These are phyloP conservation scores for Cosmopolites sordidus DNA, from an alignment of 2,888 invertebrate genomes.

Conservation along the genomic window DNA sequence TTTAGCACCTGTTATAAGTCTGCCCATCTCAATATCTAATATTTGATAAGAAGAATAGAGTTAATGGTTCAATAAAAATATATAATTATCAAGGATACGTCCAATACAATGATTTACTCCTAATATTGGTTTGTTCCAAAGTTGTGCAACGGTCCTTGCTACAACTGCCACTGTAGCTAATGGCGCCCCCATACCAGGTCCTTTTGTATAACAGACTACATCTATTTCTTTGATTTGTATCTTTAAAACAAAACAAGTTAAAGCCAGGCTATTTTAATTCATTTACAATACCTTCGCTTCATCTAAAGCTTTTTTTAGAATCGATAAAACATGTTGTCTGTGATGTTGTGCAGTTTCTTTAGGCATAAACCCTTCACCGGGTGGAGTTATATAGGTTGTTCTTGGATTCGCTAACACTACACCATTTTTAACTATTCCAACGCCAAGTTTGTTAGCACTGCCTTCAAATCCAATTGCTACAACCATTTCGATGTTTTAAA, in stretches of 20 bases:
- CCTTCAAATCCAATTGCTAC: constrained; percentile 96
- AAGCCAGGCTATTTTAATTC: too few species aligned
- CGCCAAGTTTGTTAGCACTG: constrained; percentile 96
- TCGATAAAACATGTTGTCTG: constrained; percentile 69
- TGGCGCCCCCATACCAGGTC: constrained; percentile 98
- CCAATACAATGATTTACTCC: constrained; percentile 99
- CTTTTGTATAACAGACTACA: constrained; percentile 96
- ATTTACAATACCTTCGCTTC: constrained; percentile 56
- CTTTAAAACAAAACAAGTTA: constrained; percentile 8
- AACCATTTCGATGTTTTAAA: constrained; percentile 60
- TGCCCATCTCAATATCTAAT: constrained; percentile 95
- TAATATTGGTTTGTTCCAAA: constrained; percentile 93
- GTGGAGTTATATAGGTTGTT: constrained; percentile 93
- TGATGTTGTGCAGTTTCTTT: constrained; percentile 96
- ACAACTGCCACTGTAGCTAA: constrained; percentile 87
- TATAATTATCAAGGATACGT: constrained; percentile 61
- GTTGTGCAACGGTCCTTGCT: constrained; percentile 86
- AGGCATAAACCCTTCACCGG: constrained; percentile 97
- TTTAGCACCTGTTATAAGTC: constrained; percentile 86
- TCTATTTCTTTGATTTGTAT: constrained; percentile 74
- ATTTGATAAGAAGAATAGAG: not conserved
- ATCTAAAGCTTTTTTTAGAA: constrained; percentile 74
- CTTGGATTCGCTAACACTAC: constrained; percentile 90
- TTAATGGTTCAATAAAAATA: constrained; percentile 1
- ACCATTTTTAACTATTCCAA: constrained; percentile 90